Percentiles rank a stretch among this genome's conserved stretches.
Evolutionary conservation across 1,140 invertebrate genomes (phyloP).

Genomic region (Drosophila bifasciata): DNA sequence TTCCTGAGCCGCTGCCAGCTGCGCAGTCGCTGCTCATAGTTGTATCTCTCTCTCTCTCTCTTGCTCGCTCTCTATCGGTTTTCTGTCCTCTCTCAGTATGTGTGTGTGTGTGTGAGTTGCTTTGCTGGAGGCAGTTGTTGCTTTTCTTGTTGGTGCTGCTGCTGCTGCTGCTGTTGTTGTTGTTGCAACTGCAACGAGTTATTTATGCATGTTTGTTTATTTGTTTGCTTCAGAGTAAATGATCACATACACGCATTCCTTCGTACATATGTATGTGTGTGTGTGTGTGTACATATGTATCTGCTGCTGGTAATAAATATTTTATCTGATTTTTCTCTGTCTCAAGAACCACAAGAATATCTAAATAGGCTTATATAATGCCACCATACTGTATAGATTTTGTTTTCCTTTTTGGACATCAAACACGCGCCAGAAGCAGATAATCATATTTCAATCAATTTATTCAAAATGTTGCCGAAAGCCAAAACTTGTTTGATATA

Average conservation of each 20-base stretch:
- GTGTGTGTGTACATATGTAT: constrained; percentile 34
- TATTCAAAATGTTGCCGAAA: constrained; percentile 32
- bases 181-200: constrained; percentile 79
- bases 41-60: constrained; percentile 5
- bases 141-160: constrained; percentile 18
- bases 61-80: constrained; percentile 3
- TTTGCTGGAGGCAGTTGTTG: constrained; percentile 69
- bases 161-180: constrained; percentile 26
- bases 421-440: constrained; percentile 30
- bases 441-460: constrained; percentile 30
- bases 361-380: constrained; percentile 50
- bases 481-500: constrained; percentile 23
- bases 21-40: constrained; percentile 36
- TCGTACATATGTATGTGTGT: constrained; percentile 12
- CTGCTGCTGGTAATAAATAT: constrained; percentile 63
- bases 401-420: constrained; percentile 36
- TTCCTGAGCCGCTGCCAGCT: constrained; percentile 66
- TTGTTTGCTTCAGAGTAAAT: constrained; percentile 80
- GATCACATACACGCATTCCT: constrained; percentile 65
- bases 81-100: constrained; percentile 6
- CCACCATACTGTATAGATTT: constrained; percentile 6
- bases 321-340: constrained; percentile 32
- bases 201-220: constrained; percentile 83
- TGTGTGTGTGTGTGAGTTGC: constrained; percentile 45
- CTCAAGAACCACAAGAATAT: constrained; percentile 45